Percentiles rank a stretch among this genome's conserved stretches.
Conservation (phyloP, 2,888 invertebrate genomes). For the Clitarchus hookeri region DNA sequence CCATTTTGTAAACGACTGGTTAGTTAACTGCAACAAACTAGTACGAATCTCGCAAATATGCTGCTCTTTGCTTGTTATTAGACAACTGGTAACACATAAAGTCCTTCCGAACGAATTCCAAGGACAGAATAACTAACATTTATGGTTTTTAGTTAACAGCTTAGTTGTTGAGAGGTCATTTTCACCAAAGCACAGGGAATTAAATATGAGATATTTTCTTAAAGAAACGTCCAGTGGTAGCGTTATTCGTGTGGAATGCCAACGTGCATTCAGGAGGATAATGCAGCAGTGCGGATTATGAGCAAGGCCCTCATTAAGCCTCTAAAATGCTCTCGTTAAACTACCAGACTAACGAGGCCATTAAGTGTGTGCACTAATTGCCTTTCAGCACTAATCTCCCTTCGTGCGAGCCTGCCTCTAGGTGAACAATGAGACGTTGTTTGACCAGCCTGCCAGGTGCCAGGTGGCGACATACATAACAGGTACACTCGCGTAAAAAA, state of each 20-base stretch:
- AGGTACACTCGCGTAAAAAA: background rate
- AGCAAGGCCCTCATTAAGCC: background rate
- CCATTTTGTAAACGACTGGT: no score
- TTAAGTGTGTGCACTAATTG: constrained; percentile 14
- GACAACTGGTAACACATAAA: no score
- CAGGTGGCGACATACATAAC: background rate
- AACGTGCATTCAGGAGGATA: background rate
- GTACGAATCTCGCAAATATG: no score
- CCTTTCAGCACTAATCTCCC: background rate
- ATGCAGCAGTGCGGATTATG: background rate
- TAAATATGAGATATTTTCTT: no score
- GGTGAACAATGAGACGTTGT: background rate
- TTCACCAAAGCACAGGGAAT: no score
- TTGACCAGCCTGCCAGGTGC: background rate
- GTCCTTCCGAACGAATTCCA: no score
- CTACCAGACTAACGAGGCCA: background rate
- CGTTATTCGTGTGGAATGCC: background rate
- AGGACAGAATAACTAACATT: no score
- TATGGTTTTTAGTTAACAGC: no score
- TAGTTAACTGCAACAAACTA: no score
- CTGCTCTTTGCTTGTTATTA: no score
- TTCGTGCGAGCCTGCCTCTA: background rate
- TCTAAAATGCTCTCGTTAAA: background rate
- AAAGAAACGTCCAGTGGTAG: no score
- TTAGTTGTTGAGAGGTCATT: no score